Evolutionary conservation across 2,888 invertebrate species (phyloP), one percentile per base, ranked within the genome.

Genomic region (Anoplius nigerrimus): DNA sequence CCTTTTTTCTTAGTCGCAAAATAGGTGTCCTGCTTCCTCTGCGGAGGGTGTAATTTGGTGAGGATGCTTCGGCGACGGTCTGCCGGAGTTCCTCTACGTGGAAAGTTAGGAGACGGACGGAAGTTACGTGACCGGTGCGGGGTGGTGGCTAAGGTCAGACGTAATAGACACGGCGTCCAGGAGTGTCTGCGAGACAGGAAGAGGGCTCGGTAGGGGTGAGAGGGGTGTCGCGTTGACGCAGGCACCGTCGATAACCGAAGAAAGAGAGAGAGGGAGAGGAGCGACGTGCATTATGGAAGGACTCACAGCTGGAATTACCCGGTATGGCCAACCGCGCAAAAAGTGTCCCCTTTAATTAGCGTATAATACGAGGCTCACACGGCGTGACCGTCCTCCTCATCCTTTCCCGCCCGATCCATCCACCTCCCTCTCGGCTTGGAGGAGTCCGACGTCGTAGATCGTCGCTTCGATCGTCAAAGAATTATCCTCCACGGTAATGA

Each of bases 331-430:
- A 51, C 60, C 34, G 34, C 53, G 61, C 62, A 68, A 61, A 59
- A 65, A 66, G 61, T 45, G 72, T 80, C 72, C 72, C 76, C 75
- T 78, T 76, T 82, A 82, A 82, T 82, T 82, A 82, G 80, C 82
- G 82, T 82, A 71, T 79, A 82, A 81, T 71, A 68, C 72, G 71
- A 69, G 74, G 67, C 34, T 34, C 34, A 34, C 8, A 34, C 34
- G 34, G 34, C 34, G 34, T 34, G 67, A 69, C 72, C 59, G 69
- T 62, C 61, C 18, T 54, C 16, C 15, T 21, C 67, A 66, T 66
- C 65, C 54, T 54, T 24, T 11, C 21, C 0, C 15, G 15, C n/a
- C 13, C 18, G 3, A 1, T 20, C 20, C 15, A 6, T 16, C 46
- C 11, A 46, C 15, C 20, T 5, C n/a, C 48, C 1, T 6, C 24